These are phyloP conservation scores for Noctilio leporinus DNA, from an alignment of 2,113 vertebrate genomes.

Conservation along the genomic window DNA sequence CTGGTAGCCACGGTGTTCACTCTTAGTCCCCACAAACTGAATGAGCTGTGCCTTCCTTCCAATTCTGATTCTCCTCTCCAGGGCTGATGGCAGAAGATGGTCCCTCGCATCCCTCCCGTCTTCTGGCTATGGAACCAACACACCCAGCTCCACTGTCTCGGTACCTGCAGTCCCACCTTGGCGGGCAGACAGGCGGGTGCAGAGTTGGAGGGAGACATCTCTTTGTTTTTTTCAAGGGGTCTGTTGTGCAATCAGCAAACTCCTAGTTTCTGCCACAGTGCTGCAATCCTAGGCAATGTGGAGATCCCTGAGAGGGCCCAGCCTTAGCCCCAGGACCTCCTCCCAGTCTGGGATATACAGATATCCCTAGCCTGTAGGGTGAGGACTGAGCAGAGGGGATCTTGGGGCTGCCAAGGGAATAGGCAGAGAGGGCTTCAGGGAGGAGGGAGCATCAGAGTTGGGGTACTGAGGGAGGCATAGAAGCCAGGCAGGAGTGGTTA, in stretches of 20 bases:
- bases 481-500: neutral
- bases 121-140: slow-evolving; percentile 98
- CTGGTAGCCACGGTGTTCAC: neutral
- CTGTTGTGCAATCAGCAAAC: neutral
- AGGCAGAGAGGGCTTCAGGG: neutral
- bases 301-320: neutral
- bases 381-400: neutral
- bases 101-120: slow-evolving; percentile 96
- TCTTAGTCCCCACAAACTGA: neutral
- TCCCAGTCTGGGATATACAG: neutral
- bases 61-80: slow-evolving; percentile 56
- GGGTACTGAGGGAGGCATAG: neutral
- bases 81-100: slow-evolving; percentile 97
- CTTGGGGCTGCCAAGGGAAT: neutral
- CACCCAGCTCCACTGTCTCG: slow-evolving; percentile 96
- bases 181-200: neutral
- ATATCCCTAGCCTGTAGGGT: neutral
- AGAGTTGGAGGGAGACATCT: fast-evolving
- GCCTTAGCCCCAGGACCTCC: neutral
- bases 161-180: slow-evolving; percentile 73
- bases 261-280: neutral
- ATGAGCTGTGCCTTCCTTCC: neutral
- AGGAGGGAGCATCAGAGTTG: neutral
- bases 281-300: neutral
- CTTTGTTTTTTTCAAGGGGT: neutral